A percentile compares a stretch with the other conserved stretches of the same genome.
Evolutionary conservation across 2,888 invertebrate species (phyloP).

Genomic region (Cosmia pyralina): DNA sequence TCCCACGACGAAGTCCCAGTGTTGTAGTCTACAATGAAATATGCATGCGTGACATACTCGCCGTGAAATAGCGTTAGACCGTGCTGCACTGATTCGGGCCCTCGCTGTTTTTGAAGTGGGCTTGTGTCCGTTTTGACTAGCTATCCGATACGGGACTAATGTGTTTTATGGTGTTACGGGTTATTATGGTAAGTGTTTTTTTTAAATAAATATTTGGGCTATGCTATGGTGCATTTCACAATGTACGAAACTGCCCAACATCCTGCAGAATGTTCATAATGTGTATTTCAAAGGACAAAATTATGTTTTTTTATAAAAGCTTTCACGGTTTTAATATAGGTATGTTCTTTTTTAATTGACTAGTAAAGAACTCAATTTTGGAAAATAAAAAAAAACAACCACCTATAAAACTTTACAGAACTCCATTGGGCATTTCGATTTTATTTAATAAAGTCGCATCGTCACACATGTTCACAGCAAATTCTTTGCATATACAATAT

Average conservation of each 20-base stretch:
- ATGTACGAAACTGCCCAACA: background rate
- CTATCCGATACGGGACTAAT: constrained; percentile 48
- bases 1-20: constrained; percentile 84
- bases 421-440: background rate
- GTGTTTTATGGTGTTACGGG: constrained; percentile 39
- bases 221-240: background rate
- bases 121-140: constrained; percentile 64
- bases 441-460: background rate
- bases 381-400: too few species aligned
- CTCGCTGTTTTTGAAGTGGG: constrained; percentile 58
- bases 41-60: constrained; percentile 84
- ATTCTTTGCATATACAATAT: constrained; percentile 9
- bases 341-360: background rate
- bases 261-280: background rate
- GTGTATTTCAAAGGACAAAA: background rate
- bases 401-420: background rate
- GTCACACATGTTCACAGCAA: constrained; percentile 1
- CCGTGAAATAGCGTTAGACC: constrained; percentile 83
- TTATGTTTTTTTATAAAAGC: background rate
- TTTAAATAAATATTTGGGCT: background rate
- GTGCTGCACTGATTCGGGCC: constrained; percentile 67
- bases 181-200: background rate
- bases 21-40: constrained; percentile 84
- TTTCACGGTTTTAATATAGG: too few species aligned
- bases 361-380: background rate